Evolutionary conservation across 35 echinoderm and acorn worm species (phyloP), one percentile per base, ranked within the genome.

Genomic region (Ophiothrix spiculata): DNA sequence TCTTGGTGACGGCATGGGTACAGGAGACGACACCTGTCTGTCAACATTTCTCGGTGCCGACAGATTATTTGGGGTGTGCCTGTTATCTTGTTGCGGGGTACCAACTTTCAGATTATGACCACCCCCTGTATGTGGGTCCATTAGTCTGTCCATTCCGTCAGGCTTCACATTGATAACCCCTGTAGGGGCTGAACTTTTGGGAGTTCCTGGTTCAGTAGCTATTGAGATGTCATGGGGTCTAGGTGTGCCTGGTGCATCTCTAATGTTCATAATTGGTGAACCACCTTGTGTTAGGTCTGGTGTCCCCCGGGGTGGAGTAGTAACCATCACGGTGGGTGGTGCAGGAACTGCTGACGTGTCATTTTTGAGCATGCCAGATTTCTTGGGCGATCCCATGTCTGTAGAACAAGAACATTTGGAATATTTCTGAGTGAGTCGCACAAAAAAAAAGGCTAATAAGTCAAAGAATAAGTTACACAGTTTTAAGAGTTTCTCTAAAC

Each of bases 271-370:
- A 11, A 32, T 64, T 35, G 81, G 14, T n/a, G 81, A 84, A 36
- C 54, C 81, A n/a, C 42, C 31, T 13, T 17, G 45, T 21, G 63
- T 37, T 2, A 42, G 23, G 35, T 38, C 37, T 25, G 78, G 37
- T 29, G 81, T 64, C 35, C 46, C 54, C 4, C 81, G 81, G 36
- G 81, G 81, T 23, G 81, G 81, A 35, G 81, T 84, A 29, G 81
- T 60, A 32, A 60, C 63, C 46, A 56, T 84, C n/a, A 84, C 31
- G 16, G 81, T 84, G 0, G 81, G 54, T 63, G 81, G 81, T 32
- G 81, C 39, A 21, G 31, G 32, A 37, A 84, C 63, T 23, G 45
- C 39, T 2, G 81, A 35, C 0, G 81, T 4, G 54, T 84, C 63
- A 34, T 84, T 33, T 36, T 60, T 63, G 11, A 37, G 77, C 16